Percentiles rank a stretch among this genome's conserved stretches.
These are phyloP conservation scores for Forbesichthys papilliferus DNA, from an alignment of 2,113 vertebrate genomes.

Conservation along the genomic window DNA sequence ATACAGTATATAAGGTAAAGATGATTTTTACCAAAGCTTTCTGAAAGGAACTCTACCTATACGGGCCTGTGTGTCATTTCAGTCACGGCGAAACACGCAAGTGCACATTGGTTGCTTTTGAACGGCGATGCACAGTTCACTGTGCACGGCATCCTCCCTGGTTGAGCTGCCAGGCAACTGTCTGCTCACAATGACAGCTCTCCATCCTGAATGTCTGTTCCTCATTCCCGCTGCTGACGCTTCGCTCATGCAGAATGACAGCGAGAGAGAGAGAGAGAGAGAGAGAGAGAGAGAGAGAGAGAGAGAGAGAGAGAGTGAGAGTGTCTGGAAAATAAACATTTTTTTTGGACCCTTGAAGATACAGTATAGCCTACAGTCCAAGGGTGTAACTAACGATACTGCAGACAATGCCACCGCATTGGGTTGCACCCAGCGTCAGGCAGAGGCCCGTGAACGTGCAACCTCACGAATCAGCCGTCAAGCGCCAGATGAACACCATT, in stretches of 20 bases:
- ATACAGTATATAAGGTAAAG: neutral
- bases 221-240: constrained; percentile 19
- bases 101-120: neutral
- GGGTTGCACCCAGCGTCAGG: too few relatives aligned
- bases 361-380: neutral
- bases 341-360: constrained; percentile 1
- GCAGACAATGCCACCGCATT: too few relatives aligned
- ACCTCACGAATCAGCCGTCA: neutral
- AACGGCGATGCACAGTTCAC: neutral
- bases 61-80: neutral
- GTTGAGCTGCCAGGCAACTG: constrained; percentile 19
- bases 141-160: neutral
- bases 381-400: too few relatives aligned
- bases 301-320: neutral
- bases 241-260: constrained; percentile 2
- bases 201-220: constrained; percentile 6
- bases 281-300: constrained; percentile 19
- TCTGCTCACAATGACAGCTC: constrained; percentile 34
- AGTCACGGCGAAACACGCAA: neutral
- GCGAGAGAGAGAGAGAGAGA: constrained; percentile 4
- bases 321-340: neutral
- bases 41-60: neutral
- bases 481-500: too few relatives aligned
- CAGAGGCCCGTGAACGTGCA: too few relatives aligned
- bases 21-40: neutral